Base-by-base conservation (phyloP, 2,113 vertebrate species). In the Silurus glanis region DNA sequence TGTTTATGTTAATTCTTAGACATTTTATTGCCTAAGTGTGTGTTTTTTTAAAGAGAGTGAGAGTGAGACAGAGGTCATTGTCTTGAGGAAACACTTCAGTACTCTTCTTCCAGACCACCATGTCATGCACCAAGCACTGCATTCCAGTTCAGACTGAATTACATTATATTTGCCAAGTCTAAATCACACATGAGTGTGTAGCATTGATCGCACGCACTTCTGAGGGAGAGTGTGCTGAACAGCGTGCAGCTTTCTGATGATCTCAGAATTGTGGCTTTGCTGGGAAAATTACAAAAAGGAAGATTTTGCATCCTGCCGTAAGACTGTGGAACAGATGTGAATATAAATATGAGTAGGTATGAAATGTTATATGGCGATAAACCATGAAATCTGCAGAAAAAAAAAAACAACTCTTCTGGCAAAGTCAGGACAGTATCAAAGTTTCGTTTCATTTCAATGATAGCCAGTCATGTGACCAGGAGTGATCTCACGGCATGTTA, bases 131-230 rank as follows among this genome's bases (percentile, higher is more conserved):
- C 83, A 66, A 82, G 81, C 47, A 12, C 61, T 83, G 86, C 80
- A 78, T 87, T 87, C 81, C 86, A 87, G 86, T 66, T 87, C 25
- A 76, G 81, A 67, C 86, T 67, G 80, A 87, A 87, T 75, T 86
- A 82, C 80, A 87, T 76, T 87, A 83, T 55, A 78, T 83, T 83
- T 87, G 86, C 85, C 85, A 87, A 87, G 85, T 87, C 67, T 87
- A 87, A 83, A 87, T 87, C 85, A 87, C 25, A 83, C 85, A 87
- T 56, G 85, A 86, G 85, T 75, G 85, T 83, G 80, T 76, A 87
- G 69, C 80, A 83, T 83, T 25, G 80, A 83, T 82, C 80, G 51
- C 85, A 82, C 80, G 69, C 85, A 83, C 80, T 74, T 82, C 79
- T 87, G 78, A 74, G 85, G n/a, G 72, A 69, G 66, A 86, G 79